Conservation (phyloP, 2,888 invertebrate genomes). For the Phaonia tiefii region DNA sequence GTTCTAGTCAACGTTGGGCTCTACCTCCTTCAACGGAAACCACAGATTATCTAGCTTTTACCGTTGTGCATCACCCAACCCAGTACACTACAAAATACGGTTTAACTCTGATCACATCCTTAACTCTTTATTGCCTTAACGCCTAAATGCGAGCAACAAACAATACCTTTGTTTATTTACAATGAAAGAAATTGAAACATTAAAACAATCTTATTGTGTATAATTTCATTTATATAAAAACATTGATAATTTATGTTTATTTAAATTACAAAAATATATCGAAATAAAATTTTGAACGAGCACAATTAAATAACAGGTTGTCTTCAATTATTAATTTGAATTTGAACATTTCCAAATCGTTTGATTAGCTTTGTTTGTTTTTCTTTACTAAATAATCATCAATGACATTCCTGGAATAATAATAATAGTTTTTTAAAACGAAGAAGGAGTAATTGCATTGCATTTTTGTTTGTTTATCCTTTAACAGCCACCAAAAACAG, state of each 20-base stretch:
- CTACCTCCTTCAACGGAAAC: too few relatives aligned
- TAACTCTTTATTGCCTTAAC: too few relatives aligned
- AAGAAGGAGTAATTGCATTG: slow-evolving; percentile 11
- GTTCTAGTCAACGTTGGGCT: too few relatives aligned
- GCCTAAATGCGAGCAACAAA: too few relatives aligned
- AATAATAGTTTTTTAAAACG: slow-evolving; percentile 28
- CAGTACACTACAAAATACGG: too few relatives aligned
- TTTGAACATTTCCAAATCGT: slow-evolving; percentile 41
- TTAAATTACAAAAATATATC: slow-evolving; percentile 68
- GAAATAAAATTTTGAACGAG: slow-evolving; percentile 64
- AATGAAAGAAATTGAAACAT: too few relatives aligned
- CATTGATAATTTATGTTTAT: slow-evolving; percentile 65
- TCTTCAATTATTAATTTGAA: slow-evolving; percentile 50
- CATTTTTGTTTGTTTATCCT: slow-evolving; percentile 1
- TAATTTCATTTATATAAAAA: slow-evolving; percentile 65
- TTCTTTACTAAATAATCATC: slow-evolving; percentile 4
- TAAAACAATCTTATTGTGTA: neutral
- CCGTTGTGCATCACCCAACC: too few relatives aligned
- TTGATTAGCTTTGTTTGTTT: slow-evolving; percentile 12
- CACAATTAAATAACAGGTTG: slow-evolving; percentile 62
- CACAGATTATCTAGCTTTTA: too few relatives aligned
- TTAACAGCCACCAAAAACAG: slow-evolving; percentile 51
- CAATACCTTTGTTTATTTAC: too few relatives aligned
- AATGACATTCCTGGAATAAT: slow-evolving; percentile 43
- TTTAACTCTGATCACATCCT: too few relatives aligned